Evolutionary conservation across 2,888 invertebrate species (phyloP), one percentile per base, ranked within the genome.

Genomic region (Cryptophagus acutangulus): DNA sequence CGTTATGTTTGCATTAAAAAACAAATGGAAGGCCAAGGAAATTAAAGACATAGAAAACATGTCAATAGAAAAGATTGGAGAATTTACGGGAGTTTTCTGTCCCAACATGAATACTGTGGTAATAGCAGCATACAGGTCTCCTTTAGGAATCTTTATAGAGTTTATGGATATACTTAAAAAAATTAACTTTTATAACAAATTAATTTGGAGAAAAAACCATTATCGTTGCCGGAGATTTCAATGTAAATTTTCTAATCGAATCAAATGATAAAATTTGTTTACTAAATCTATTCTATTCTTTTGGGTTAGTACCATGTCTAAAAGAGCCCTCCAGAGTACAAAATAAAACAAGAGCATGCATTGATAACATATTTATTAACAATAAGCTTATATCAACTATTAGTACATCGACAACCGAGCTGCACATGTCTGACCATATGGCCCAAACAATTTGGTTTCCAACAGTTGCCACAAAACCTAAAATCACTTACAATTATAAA

Each of bases 1-100:
- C n/a, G 24, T 20, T 8, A 8, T 20, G n/a, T 8, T 20, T 8
- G 24, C 24, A 8, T 20, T 20, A 20, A 20, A 20, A 8, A 20
- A 20, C 6, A 20, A n/a, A 20, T 20, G n/a, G 6, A 20, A 8
- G 6, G 24, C 24, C 6, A 20, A 20, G 6, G n/a, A 20, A 6
- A 20, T 20, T 6, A 6, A 20, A 20, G 24, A 20, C 6, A 20
- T 20, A 8, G 24, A 20, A 20, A 20, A 20, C n/a, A 20, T 20
- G 24, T 20, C 24, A 20, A 20, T 20, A 20, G 24, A 20, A 20
- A 20, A 20, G n/a, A n/a, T 20, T 20, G 24, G 6, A 20, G 24
- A 20, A 20, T 20, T 20, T 6, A n/a, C 24, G n/a, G 24, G 24
- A 20, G 24, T n/a, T 8, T 20, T 20, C n/a, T 8, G 6, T n/a